Conservation (phyloP, 2,888 invertebrate genomes). For the Dryadula phaetusa region DNA sequence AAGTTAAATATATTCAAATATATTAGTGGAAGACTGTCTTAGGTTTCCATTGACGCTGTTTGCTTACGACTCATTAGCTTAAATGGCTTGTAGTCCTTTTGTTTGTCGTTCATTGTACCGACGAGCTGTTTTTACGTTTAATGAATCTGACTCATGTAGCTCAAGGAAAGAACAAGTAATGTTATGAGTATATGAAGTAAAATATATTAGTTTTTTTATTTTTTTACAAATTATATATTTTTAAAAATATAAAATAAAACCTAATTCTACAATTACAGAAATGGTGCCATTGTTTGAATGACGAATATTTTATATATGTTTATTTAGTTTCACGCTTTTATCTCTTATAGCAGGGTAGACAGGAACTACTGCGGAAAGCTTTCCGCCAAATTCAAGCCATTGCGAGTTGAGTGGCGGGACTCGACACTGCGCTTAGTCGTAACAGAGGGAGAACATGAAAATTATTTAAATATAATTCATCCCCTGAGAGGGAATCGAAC, state of each 20-base stretch:
- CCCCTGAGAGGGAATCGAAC: too few species aligned
- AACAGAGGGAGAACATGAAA: too few species aligned
- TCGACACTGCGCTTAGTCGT: too few species aligned
- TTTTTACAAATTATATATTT: background rate
- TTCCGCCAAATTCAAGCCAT: too few species aligned
- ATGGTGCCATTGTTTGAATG: too few species aligned
- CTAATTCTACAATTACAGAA: too few species aligned
- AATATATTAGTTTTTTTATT: constrained; percentile 2
- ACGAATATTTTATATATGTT: too few species aligned
- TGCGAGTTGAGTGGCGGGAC: too few species aligned
- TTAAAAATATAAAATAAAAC: background rate
- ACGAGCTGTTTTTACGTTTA: constrained; percentile 25
- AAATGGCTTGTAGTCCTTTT: constrained; percentile 43
- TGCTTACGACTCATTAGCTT: constrained; percentile 44
- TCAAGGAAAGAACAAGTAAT: constrained; percentile 31
- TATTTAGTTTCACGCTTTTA: too few species aligned
- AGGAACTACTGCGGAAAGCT: too few species aligned
- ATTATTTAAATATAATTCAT: too few species aligned
- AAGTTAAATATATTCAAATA: background rate
- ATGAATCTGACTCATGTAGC: constrained; percentile 36
- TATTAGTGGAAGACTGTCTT: constrained; percentile 9
- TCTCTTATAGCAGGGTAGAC: too few species aligned
- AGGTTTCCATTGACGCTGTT: constrained; percentile 25
- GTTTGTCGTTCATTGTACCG: constrained; percentile 35
- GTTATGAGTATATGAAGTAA: constrained; percentile 8